Evolutionary conservation across 2,888 invertebrate species (phyloP).

Genomic region (Hemithea aestivaria): DNA sequence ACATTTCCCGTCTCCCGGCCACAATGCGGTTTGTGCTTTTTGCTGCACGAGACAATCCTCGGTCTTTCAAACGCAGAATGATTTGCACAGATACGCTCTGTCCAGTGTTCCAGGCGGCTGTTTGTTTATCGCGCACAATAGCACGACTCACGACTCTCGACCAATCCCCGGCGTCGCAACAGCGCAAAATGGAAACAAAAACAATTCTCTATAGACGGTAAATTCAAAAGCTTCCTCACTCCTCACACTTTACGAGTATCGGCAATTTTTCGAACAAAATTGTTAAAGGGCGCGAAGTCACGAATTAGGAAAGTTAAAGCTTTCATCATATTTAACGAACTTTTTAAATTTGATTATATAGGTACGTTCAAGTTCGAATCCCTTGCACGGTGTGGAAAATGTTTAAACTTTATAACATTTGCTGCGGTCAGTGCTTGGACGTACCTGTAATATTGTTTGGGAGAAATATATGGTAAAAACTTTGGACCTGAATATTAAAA

Average conservation of each 20-base stretch:
- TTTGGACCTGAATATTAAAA: too few species aligned
- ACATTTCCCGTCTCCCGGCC: slow-evolving; percentile 57
- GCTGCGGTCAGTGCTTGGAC: slow-evolving; percentile 20
- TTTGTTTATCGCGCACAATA: slow-evolving; percentile 42
- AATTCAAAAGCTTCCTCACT: slow-evolving; percentile 11
- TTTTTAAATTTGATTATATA: slow-evolving; percentile 47
- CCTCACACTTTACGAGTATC: slow-evolving; percentile 13
- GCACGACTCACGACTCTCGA: slow-evolving; percentile 20
- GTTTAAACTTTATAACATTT: slow-evolving; percentile 34
- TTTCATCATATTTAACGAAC: slow-evolving; percentile 37
- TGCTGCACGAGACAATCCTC: slow-evolving; percentile 54
- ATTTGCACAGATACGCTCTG: slow-evolving; percentile 53
- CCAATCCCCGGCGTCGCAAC: slow-evolving; percentile 29
- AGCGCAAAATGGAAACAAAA: slow-evolving; percentile 28
- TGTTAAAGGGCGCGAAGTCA: slow-evolving; percentile 14
- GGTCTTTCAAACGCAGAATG: slow-evolving; percentile 55
- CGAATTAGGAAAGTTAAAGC: slow-evolving; percentile 24
- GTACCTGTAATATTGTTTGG: too few species aligned
- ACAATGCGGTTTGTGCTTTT: slow-evolving; percentile 70
- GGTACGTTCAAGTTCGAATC: slow-evolving; percentile 32
- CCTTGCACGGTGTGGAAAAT: slow-evolving; percentile 40
- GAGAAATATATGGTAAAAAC: too few species aligned
- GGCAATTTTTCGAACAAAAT: slow-evolving; percentile 18
- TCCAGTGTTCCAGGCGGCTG: slow-evolving; percentile 36
- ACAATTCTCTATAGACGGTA: slow-evolving; percentile 11